Evolutionary conservation across 2,797 vertebrate genomes (phyloP), one percentile per base, ranked within the genome.

Genomic region (Schizopygopsis pylzovi): DNA sequence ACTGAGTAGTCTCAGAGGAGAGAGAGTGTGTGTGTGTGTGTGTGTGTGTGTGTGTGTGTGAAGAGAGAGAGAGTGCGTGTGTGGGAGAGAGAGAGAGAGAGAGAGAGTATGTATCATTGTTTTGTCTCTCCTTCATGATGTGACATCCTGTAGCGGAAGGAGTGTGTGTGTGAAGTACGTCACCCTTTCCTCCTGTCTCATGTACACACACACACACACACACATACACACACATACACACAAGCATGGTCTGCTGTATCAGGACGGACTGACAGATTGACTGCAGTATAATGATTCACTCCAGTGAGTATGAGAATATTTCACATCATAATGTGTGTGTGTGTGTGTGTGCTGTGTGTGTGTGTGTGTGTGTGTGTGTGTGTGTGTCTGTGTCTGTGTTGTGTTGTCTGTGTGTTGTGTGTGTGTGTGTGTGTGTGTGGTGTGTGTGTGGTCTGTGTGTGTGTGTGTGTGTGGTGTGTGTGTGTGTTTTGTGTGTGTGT

Each of bases 251-350:
- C 25, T 67, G 25, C 28, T 9, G 45, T 52, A 39, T 71, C 49
- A 56, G 67, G 54, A 22, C 15, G 0, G 67, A 41, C 2, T 68
- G 63, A 63, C 77, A 28, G 39, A 28, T 67, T 49, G 4, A 54
- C 47, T 18, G 65, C 52, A 6, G n/a, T 72, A 78, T 18, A 75
- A 88, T 88, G 87, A 86, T 84, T 67, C 77, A 86, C 2, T 82
- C 85, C 28, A 82, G 88, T 88, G 65, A 88, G 85, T 88, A 82
- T 20, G 39, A 79, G 15, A 79, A 25, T 15, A 25, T 79, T 63
- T 79, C 12, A 79, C 22, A 63, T 79, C 33, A 39, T 56, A 56
- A 39, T 82, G 39, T 78, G 79, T 73, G 39, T 80, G 77, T 59
- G 70, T 65, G 28, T 49, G 47, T 56, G 54, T 59, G 54, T 56